These are phyloP conservation scores for Oedothorax gibbosus DNA, from an alignment of 1,140 invertebrate species.

Conservation along the genomic window DNA sequence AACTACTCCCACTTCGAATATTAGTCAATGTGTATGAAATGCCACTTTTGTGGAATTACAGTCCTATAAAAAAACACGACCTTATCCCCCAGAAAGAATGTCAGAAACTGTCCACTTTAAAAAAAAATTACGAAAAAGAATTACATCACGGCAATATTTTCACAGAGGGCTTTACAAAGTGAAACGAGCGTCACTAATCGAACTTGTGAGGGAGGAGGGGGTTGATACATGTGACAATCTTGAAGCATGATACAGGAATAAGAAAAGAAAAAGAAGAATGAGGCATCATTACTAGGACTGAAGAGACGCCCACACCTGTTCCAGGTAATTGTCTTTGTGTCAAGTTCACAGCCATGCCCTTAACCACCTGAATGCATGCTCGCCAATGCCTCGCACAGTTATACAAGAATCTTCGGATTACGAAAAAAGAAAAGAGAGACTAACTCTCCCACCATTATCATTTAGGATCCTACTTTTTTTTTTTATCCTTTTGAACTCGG, in stretches of 20 bases:
- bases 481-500: neutral
- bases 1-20: no score
- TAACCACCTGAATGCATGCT: slow-evolving; percentile 32
- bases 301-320: slow-evolving; percentile 50
- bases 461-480: neutral
- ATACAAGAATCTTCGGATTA: slow-evolving; percentile 5
- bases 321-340: slow-evolving; percentile 54
- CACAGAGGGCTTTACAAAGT: no score
- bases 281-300: slow-evolving; percentile 37
- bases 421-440: slow-evolving; percentile 16
- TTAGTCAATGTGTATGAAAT: no score
- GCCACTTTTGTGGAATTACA: no score
- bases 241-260: neutral
- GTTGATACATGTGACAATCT: neutral
- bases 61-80: no score
- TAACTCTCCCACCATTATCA: slow-evolving; percentile 5
- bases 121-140: no score
- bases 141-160: no score
- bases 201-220: no score
- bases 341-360: slow-evolving; percentile 49
- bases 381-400: neutral
- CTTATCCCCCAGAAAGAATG: no score
- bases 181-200: no score
- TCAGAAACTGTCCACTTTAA: no score
- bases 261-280: slow-evolving; percentile 23